A percentile compares a stretch with the other conserved stretches of the same genome.
Conservation (phyloP, 1,140 invertebrate species). For the Berghia stephanieae region DNA sequence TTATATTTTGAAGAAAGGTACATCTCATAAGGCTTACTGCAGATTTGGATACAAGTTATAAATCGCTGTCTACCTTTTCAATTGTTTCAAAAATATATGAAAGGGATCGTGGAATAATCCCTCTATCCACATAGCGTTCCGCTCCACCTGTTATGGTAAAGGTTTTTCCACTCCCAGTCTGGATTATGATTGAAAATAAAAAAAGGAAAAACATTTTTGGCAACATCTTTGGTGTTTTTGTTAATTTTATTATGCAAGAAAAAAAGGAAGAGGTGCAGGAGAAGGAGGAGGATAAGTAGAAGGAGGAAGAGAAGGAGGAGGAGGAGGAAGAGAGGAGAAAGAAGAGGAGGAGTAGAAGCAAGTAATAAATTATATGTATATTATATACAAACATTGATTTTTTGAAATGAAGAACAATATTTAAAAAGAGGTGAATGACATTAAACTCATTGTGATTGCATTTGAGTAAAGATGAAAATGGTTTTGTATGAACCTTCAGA, state of each 20-base stretch:
- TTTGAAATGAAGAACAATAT: too few species aligned
- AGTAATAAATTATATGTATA: too few species aligned
- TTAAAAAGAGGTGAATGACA: too few species aligned
- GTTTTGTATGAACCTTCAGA: too few species aligned
- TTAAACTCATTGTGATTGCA: too few species aligned
- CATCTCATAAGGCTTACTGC: neutral
- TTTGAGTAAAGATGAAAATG: too few species aligned
- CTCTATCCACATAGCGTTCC: slow-evolving; percentile 63
- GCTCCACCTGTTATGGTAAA: slow-evolving; percentile 69
- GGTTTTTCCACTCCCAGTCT: slow-evolving; percentile 69
- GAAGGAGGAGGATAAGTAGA: too few species aligned
- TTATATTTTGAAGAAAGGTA: neutral
- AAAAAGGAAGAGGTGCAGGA: neutral
- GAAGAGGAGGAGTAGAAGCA: too few species aligned
- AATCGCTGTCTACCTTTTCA: slow-evolving; percentile 60
- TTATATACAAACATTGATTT: too few species aligned
- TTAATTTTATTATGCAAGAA: neutral
- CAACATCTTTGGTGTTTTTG: neutral
- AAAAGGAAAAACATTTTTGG: slow-evolving; percentile 1
- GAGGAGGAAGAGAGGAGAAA: too few species aligned
- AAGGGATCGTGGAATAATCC: slow-evolving; percentile 66
- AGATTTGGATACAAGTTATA: too few species aligned
- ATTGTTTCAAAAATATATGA: slow-evolving; percentile 67
- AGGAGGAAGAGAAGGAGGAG: too few species aligned
- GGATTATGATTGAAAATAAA: slow-evolving; percentile 25